Evolutionary conservation across 1,140 invertebrate genomes (phyloP).

Genomic region (Brachionus sp.): DNA sequence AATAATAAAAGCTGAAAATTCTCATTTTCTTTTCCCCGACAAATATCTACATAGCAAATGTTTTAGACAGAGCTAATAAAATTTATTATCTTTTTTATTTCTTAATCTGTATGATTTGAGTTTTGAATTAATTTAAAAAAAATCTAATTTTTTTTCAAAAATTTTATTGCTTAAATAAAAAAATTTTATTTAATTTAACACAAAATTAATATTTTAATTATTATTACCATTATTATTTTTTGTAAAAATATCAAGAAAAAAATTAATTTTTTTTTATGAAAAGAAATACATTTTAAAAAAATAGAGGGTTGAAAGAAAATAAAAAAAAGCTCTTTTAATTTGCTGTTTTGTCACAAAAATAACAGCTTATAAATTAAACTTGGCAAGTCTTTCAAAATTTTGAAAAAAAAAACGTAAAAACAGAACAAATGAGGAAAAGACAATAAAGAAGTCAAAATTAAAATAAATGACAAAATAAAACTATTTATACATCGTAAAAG

Average conservation of each 20-base stretch:
- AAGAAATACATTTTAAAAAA: conserved; percentile 3
- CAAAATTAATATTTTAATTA: conserved; percentile 40
- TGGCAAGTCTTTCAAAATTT: neutral
- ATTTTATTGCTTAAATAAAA: conserved; percentile 11
- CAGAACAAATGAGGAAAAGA: neutral
- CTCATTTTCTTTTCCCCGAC: too few relatives aligned
- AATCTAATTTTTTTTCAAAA: neutral
- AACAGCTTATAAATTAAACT: neutral
- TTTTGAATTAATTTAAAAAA: neutral
- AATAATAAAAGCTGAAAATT: too few relatives aligned
- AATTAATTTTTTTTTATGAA: neutral
- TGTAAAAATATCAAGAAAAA: conserved; percentile 25
- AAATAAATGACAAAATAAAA: neutral
- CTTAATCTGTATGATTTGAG: too few relatives aligned
- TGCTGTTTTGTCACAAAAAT: neutral
- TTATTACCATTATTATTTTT: conserved; percentile 4
- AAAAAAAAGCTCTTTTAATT: neutral
- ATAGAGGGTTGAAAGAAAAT: neutral
- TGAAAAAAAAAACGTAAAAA: conserved; percentile 1
- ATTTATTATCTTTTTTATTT: too few relatives aligned
- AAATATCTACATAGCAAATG: too few relatives aligned
- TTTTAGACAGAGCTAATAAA: too few relatives aligned
- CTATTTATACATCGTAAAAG: conserved; percentile 16
- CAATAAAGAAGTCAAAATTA: neutral
- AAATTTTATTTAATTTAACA: conserved; percentile 35